Evolutionary conservation across 1,140 invertebrate species (phyloP), one percentile per base, ranked within the genome.

Genomic region (Zophobas morio): DNA sequence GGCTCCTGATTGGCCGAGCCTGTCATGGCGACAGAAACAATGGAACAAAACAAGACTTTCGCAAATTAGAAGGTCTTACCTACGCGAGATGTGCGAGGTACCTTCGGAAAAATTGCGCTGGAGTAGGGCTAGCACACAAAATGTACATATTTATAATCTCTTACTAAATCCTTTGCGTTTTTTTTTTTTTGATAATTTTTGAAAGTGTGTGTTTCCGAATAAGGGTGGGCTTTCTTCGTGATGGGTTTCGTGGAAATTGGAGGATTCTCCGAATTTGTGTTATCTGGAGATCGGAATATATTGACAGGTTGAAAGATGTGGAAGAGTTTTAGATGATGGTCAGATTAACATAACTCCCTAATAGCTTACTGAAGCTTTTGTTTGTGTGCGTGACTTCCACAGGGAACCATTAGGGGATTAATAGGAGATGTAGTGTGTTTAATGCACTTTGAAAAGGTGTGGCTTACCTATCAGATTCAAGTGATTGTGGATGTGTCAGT

Each of bases 381-480:
- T 73, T 73, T 73, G 71, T 54, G 56, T 66, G 37, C 71, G 71
- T 73, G 71, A 53, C 71, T 56, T 20, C 32, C 42, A 40, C 35
- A 73, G 56, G 4, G 42, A 57, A 34, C 77, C 77, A 78, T 78
- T 78, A 78, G 47, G 79, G 75, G 20, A 63, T 78, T 78, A 80
- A 75, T 80, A 71, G 34, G 42, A 78, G 73, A 63, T 75, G 72
- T 75, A 70, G 54, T 73, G 37, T 75, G 63, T 80, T 80, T 80
- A 80, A 80, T 80, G 79, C 76, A 80, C 76, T 78, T 57, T 80
- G 79, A 80, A 80, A 78, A 80, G 79, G 79, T 78, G 79, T 80
- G 79, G 72, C 73, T 80, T 80, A 80, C 79, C 79, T 80, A 80
- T 80, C 76, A 80, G 54, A 70, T 63, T 72, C 54, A 70, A 70